Base-by-base conservation (phyloP, 2,888 invertebrate genomes). In the Drosophila engyochracea region DNA sequence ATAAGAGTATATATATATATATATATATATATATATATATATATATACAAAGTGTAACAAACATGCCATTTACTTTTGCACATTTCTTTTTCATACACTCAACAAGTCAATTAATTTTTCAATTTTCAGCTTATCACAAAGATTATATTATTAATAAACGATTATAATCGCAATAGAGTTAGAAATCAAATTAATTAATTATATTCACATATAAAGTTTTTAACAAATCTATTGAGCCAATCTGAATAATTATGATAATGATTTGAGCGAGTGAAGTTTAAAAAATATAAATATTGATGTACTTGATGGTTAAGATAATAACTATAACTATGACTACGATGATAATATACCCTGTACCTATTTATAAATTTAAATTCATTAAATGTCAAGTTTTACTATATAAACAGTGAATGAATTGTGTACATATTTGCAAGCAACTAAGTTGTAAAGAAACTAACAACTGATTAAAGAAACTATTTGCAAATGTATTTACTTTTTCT, bases 401-500 rank as follows among this genome's bases (percentile, higher is more conserved):
- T 28, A 16, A 19, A 47, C 44, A 4, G 22, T 12, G 44, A 22
- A 44, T 51, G 25, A 51, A 28, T 9, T 47, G 47, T 25, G 10
- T 19, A n/a, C 28, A 51, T 28, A 51, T 51, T 51, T 9, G 10
- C 51, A 6, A 1, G 16, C 16, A 25, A 12, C 30, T 19, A 6
- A 30, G 30, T n/a, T 12, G 30, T 12, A 19, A 16, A 30, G 10
- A 28, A 30, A 30, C 22, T 47, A 19, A 52, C 30, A 28, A 3
- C 52, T 52, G 52, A 52, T n/a, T 19, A 52, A 52, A 52, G n/a
- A 52, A 12, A n/a, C 52, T 7, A 30, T 19, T 52, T 52, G 52
- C 30, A n/a, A n/a, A 30, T 52, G 6, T 52, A 30, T 19, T 52
- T n/a, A 47, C 22, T 16, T 47, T 4, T 25, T 16, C 47, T 12